Percentiles rank a stretch among this genome's conserved stretches.
Evolutionary conservation across 2,888 invertebrate species (phyloP).

Genomic region (Frankliniella intonsa): DNA sequence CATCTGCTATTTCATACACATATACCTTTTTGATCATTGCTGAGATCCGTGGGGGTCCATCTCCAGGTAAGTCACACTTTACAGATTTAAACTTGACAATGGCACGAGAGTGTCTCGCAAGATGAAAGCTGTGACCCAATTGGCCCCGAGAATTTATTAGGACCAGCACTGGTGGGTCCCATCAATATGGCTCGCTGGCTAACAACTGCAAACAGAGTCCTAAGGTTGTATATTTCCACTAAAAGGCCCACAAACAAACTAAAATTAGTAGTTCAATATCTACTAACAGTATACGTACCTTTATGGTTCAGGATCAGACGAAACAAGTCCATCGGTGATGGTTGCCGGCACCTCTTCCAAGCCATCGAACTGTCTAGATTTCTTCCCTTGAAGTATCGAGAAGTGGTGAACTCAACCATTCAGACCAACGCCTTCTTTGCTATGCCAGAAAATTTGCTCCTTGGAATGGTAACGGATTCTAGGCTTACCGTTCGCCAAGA

Average conservation of each 20-base stretch:
- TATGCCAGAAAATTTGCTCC: background rate
- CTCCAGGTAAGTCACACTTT: too few relatives aligned
- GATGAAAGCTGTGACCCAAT: too few relatives aligned
- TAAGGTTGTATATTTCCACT: background rate
- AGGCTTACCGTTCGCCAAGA: too few relatives aligned
- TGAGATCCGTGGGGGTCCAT: too few relatives aligned
- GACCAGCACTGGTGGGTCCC: too few relatives aligned
- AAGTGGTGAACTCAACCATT: background rate
- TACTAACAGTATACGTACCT: background rate
- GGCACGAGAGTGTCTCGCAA: too few relatives aligned
- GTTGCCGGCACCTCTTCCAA: background rate
- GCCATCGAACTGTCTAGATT: background rate
- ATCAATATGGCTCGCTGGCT: background rate
- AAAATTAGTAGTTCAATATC: background rate
- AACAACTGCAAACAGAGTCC: background rate
- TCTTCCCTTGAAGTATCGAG: background rate
- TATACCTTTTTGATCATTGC: too few relatives aligned
- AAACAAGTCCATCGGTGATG: background rate
- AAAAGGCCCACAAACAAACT: background rate
- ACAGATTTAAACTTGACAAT: too few relatives aligned
- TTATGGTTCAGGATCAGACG: background rate
- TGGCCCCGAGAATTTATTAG: too few relatives aligned
- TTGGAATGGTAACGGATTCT: background rate
- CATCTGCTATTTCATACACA: too few relatives aligned
- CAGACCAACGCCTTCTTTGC: background rate